phyloP scores from a whole-genome alignment of 1,140 invertebrate species.

The Pseudomyrmex gracilis region DNA sequence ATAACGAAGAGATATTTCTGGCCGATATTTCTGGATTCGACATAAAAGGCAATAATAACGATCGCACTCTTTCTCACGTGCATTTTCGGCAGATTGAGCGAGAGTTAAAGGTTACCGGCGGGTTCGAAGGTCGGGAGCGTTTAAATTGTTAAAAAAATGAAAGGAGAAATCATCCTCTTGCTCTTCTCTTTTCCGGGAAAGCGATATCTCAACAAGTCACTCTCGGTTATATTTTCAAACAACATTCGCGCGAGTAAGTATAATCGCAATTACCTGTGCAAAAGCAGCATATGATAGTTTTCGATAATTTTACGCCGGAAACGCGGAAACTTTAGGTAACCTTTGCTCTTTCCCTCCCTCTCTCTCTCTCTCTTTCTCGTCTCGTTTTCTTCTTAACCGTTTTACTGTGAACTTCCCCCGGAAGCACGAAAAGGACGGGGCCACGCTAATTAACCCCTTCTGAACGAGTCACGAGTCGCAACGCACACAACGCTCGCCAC shows the following conservation, averaged over 20 bases:
- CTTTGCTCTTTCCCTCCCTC: neutral
- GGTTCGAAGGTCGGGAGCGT: conserved; percentile 15
- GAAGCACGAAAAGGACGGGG: conserved; percentile 29
- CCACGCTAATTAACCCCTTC: conserved; percentile 52
- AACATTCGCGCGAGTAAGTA: neutral
- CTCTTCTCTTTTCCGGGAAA: conserved; percentile 38
- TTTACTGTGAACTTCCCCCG: conserved; percentile 44
- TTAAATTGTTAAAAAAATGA: conserved; percentile 28
- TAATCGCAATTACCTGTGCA: conserved; percentile 18
- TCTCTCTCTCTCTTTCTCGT: neutral
- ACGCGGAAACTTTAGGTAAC: conserved; percentile 28
- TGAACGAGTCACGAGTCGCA: conserved; percentile 57
- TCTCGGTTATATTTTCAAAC: conserved; percentile 4
- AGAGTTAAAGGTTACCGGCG: conserved; percentile 9
- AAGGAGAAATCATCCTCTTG: conserved; percentile 17
- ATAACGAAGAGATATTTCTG: conserved; percentile 54
- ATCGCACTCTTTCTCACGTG: conserved; percentile 6
- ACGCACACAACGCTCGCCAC: conserved; percentile 14
- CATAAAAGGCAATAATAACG: conserved; percentile 64
- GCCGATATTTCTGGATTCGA: conserved; percentile 51
- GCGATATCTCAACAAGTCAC: neutral
- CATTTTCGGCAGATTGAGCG: neutral
- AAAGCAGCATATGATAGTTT: neutral
- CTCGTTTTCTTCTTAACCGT: neutral
- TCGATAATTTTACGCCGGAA: conserved; percentile 19